Evolutionary conservation across 2,888 invertebrate genomes (phyloP).

Genomic region (Eudasyphora cyanicolor): DNA sequence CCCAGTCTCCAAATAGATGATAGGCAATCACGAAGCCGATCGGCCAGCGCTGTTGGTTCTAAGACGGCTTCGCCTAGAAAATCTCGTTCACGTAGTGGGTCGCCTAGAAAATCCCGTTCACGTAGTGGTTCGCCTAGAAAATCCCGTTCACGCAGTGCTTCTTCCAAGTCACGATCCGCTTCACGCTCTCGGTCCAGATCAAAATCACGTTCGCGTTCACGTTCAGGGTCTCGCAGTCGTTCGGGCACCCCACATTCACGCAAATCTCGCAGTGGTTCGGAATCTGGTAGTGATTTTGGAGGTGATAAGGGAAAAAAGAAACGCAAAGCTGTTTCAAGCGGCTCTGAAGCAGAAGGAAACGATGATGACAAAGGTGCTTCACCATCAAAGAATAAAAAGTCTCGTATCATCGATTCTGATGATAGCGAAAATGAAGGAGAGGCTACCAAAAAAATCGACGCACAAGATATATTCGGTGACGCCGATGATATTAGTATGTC

Average conservation of each 20-base stretch:
- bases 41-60: conserved; percentile 71
- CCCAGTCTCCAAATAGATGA: conserved; percentile 81
- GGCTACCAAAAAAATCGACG: conserved; percentile 76
- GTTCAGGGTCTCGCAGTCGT: conserved; percentile 69
- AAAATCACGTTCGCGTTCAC: conserved; percentile 67
- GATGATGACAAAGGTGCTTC: conserved; percentile 59
- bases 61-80: conserved; percentile 67
- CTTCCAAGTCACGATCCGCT: conserved; percentile 60
- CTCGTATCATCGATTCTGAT: conserved; percentile 84
- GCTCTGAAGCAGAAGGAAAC: conserved; percentile 79
- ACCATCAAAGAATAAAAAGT: conserved; percentile 81
- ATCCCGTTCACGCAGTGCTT: conserved; percentile 54
- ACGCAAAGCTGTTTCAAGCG: conserved; percentile 80
- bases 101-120: conserved; percentile 71
- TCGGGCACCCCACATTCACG: conserved; percentile 69
- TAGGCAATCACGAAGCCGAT: conserved; percentile 74
- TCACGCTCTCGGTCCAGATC: conserved; percentile 70
- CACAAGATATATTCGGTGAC: conserved; percentile 94
- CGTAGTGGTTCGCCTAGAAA: conserved; percentile 67
- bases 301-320: conserved; percentile 75
- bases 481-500: conserved; percentile 96
- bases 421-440: conserved; percentile 84
- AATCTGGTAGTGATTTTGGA: conserved; percentile 76
- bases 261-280: conserved; percentile 75
- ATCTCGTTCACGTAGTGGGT: conserved; percentile 71